phyloP scores from a whole-genome alignment of 2,113 vertebrate genomes.

The Blennius ocellaris region DNA sequence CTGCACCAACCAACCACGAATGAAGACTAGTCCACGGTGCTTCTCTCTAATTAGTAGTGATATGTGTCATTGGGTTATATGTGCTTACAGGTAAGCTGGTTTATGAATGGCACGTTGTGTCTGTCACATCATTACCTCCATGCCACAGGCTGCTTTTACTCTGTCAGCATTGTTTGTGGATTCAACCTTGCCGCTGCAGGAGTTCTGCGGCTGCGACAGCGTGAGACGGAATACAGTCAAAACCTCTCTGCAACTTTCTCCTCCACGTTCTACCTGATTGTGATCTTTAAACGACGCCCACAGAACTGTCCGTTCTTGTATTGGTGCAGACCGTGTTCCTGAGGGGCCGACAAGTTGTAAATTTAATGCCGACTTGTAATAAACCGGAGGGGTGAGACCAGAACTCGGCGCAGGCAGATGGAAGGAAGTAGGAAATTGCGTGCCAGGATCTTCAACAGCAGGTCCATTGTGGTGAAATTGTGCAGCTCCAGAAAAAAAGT shows the following conservation, averaged over 20 bases:
- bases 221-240: neutral
- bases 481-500: constrained; percentile 67
- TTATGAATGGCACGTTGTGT: neutral
- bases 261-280: constrained; percentile 4
- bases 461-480: constrained; percentile 61
- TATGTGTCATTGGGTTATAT: constrained; percentile 3
- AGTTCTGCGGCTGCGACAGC: constrained; percentile 13
- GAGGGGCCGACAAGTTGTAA: constrained; percentile 28
- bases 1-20: too few species aligned
- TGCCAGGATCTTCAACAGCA: constrained; percentile 46
- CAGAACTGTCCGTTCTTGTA: neutral
- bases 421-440: constrained; percentile 49
- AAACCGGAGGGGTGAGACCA: constrained; percentile 33
- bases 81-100: neutral
- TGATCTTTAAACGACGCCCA: neutral
- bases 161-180: constrained; percentile 21
- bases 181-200: constrained; percentile 11
- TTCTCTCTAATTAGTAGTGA: neutral
- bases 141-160: constrained; percentile 29
- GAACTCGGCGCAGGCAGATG: constrained; percentile 38
- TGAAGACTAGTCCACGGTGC: too few species aligned
- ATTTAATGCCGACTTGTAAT: constrained; percentile 52
- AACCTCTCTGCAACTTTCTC: constrained; percentile 18
- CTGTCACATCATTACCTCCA: constrained; percentile 41
- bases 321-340: constrained; percentile 2